Evolutionary conservation across 2,113 vertebrate genomes (phyloP).

Genomic region (Cebus imitator): DNA sequence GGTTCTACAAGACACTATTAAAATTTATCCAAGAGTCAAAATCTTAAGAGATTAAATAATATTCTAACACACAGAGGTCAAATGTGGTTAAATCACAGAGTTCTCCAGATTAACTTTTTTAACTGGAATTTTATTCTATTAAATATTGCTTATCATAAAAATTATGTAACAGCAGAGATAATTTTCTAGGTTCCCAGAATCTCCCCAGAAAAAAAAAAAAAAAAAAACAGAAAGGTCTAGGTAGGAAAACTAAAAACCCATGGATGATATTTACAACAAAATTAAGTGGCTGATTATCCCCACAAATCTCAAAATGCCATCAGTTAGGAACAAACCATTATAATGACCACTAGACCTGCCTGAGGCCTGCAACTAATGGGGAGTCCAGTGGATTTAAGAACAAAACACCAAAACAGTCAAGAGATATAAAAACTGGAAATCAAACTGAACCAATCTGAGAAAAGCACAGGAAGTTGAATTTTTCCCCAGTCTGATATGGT

Average conservation of each 20-base stretch:
- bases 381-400: neutral
- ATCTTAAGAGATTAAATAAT: conserved; percentile 15
- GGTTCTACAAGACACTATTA: neutral
- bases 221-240: neutral
- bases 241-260: neutral
- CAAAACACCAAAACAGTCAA: neutral
- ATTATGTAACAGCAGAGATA: neutral
- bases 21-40: conserved; percentile 36
- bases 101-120: neutral
- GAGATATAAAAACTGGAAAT: neutral
- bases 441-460: neutral
- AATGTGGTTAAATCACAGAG: neutral
- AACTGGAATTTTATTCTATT: neutral
- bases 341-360: neutral
- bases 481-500: too few species aligned
- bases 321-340: neutral
- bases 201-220: neutral
- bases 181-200: neutral
- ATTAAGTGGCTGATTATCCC: neutral
- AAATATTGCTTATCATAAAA: neutral
- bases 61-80: neutral
- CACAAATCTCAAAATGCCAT: neutral
- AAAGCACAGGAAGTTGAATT: too few species aligned
- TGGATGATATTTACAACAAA: neutral
- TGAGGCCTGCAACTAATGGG: neutral